Percentiles rank a stretch among this genome's conserved stretches.
Evolutionary conservation across 1,140 invertebrate genomes (phyloP).

Genomic region (Calosoma granatense): DNA sequence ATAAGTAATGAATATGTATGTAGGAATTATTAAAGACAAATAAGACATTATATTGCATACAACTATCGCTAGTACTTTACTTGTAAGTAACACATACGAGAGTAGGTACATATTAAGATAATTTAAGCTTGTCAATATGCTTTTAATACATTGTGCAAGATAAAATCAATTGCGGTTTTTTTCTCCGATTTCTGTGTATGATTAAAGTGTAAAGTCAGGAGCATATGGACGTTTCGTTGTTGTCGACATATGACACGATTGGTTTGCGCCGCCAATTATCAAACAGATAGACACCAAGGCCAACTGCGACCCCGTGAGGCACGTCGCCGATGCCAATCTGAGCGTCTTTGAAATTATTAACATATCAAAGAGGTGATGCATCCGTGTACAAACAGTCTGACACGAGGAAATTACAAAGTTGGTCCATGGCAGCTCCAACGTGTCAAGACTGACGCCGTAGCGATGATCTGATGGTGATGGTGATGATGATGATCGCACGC

Average conservation of each 20-base stretch:
- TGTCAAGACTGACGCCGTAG: not conserved
- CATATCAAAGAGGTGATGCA: conserved; percentile 7
- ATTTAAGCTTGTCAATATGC: no score
- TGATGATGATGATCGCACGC: not conserved
- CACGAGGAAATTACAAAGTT: conserved; percentile 3
- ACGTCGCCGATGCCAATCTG: conserved; percentile 3
- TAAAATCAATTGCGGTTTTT: no score
- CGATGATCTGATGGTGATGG: not conserved
- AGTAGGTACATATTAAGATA: no score
- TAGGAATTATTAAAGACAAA: no score
- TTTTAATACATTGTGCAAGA: no score
- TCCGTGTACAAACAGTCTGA: not conserved
- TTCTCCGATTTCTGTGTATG: no score
- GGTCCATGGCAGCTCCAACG: not conserved
- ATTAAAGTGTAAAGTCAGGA: no score
- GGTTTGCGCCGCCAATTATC: not conserved
- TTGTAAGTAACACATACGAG: no score
- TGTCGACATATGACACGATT: not conserved
- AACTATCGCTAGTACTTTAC: no score
- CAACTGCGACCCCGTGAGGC: conserved; percentile 1
- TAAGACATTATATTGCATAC: no score
- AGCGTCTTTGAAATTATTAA: conserved; percentile 5
- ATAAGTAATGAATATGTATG: no score
- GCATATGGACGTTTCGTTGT: no score
- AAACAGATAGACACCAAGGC: conserved; percentile 5